A percentile compares a stretch with the other conserved stretches of the same genome.
Evolutionary conservation across 2,888 invertebrate genomes (phyloP).

Genomic region (Oegoconia quadripuncta): DNA sequence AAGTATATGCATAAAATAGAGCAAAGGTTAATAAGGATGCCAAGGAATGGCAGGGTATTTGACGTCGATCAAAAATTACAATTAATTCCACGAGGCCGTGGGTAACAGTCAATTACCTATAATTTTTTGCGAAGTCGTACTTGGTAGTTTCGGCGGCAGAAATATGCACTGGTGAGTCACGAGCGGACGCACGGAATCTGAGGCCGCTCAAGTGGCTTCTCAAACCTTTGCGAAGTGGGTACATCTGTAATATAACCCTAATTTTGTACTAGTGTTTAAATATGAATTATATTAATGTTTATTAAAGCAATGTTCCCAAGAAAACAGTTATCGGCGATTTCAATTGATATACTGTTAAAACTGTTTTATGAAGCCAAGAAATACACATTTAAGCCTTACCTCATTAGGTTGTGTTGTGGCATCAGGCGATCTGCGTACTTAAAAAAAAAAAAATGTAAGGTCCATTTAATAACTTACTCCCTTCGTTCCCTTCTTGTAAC

Average conservation of each 20-base stretch:
- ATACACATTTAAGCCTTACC: slow-evolving; percentile 17
- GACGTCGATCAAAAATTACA: no score
- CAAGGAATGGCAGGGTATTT: no score
- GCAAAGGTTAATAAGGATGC: no score
- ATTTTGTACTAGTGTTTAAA: no score
- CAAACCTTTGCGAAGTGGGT: slow-evolving; percentile 47
- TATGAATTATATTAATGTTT: no score
- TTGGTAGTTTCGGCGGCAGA: slow-evolving; percentile 59
- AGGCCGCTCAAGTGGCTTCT: slow-evolving; percentile 52
- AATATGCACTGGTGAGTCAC: slow-evolving; percentile 40
- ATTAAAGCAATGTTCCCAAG: no score
- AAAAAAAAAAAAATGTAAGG: slow-evolving; percentile 14
- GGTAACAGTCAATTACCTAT: slow-evolving; percentile 60
- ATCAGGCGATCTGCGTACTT: slow-evolving; percentile 21
- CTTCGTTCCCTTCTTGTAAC: no score
- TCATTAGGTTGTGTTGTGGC: slow-evolving; percentile 20
- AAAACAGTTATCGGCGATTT: no score
- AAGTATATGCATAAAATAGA: no score
- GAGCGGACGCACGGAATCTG: slow-evolving; percentile 40
- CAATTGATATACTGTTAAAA: no score
- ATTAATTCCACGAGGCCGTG: no score
- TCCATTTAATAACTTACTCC: no score
- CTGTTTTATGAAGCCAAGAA: not conserved
- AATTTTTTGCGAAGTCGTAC: slow-evolving; percentile 67
- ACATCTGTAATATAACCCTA: slow-evolving; percentile 33